Evolutionary conservation across 2,888 invertebrate species (phyloP).

Genomic region (Lomographa bimaculata): DNA sequence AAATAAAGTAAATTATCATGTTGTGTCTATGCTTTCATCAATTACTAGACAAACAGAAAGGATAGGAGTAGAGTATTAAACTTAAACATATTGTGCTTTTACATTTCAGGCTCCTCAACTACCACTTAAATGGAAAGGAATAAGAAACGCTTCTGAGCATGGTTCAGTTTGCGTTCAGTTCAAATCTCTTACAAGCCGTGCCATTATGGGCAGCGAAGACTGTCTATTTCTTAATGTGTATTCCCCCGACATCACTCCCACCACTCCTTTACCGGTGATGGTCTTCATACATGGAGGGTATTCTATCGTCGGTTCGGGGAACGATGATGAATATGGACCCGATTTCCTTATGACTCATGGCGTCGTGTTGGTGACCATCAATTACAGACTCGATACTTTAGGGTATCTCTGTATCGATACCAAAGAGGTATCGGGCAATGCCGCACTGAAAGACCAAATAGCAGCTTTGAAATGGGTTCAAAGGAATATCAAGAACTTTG

Average conservation of each 20-base stretch:
- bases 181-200: not conserved
- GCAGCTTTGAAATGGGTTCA: constrained; percentile 52
- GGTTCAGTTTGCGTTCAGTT: constrained; percentile 30
- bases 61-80: too few relatives aligned
- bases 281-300: constrained; percentile 60
- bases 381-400: constrained; percentile 28
- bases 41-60: too few relatives aligned
- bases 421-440: constrained; percentile 56
- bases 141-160: constrained; percentile 25
- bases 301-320: constrained; percentile 48
- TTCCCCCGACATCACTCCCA: constrained; percentile 43
- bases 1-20: too few relatives aligned
- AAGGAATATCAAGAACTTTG: constrained; percentile 47
- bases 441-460: constrained; percentile 61
- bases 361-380: constrained; percentile 64
- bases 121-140: constrained; percentile 33
- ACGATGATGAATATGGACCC: constrained; percentile 50
- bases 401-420: constrained; percentile 56
- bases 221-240: constrained; percentile 63
- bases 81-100: not conserved
- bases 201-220: constrained; percentile 35
- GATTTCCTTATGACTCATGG: constrained; percentile 51
- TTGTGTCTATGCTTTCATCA: too few relatives aligned
- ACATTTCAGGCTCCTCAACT: constrained; percentile 35
- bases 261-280: constrained; percentile 49